A percentile compares a stretch with the other conserved stretches of the same genome.
phyloP scores from a whole-genome alignment of 1,140 invertebrate species.

The Tetramorium alpestre region DNA sequence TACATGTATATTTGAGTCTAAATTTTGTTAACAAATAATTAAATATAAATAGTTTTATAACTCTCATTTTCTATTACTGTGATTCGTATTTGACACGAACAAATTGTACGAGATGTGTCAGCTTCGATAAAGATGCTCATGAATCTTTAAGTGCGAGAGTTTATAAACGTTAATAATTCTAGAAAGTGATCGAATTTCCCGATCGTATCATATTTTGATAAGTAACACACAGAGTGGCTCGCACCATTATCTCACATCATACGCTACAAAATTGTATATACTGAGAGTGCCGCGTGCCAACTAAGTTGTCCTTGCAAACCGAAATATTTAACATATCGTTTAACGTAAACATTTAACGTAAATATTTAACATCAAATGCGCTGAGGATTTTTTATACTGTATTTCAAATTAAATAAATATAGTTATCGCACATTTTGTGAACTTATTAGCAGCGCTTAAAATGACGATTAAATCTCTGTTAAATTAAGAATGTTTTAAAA shows the following conservation, averaged over 20 bases:
- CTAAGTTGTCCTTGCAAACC: not conserved
- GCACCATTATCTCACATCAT: not conserved
- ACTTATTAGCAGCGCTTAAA: not conserved
- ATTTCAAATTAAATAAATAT: not conserved
- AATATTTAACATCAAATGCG: not conserved
- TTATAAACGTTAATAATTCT: not conserved
- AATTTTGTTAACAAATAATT: not conserved
- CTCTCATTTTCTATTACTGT: not conserved
- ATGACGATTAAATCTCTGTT: not conserved
- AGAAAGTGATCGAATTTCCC: not conserved
- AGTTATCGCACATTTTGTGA: not conserved
- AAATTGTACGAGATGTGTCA: not conserved
- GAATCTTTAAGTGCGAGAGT: not conserved
- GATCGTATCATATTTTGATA: not conserved
- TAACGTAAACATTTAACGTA: not conserved
- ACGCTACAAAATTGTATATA: not conserved
- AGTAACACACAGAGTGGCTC: not conserved
- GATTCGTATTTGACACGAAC: not conserved
- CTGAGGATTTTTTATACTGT: not conserved
- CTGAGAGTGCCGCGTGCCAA: not conserved
- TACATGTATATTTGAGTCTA: too few species aligned
- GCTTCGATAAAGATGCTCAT: not conserved
- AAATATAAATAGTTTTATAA: not conserved
- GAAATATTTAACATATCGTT: not conserved
- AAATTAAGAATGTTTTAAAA: not conserved